Evolutionary conservation across 1,140 invertebrate genomes (phyloP), one percentile per base, ranked within the genome.

Genomic region (Polyergus mexicanus): DNA sequence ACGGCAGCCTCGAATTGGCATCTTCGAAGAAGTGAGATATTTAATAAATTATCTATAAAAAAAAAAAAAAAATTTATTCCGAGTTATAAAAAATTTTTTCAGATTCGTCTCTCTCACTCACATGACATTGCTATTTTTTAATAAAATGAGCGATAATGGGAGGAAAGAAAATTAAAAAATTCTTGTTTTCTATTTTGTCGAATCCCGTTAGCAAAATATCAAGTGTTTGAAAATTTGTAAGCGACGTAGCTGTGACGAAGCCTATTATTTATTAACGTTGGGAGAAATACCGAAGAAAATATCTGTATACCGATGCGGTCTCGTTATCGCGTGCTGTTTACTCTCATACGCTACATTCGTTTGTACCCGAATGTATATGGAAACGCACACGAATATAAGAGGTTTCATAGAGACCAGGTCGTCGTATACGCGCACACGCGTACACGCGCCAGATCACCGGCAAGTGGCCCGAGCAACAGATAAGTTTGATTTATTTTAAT

Each of bases 401-500:
- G 19, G 25, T 32, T 54, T 41, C 76, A 68, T n/a, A 16, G 66
- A 16, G 66, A 71, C 66, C 22, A 51, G 32, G 19, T 58, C 25
- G 68, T 60, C 25, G 68, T 60, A 13, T 22, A 47, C 76, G 51
- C 78, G n/a, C 47, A 60, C 65, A 81, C 68, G 78, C 63, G 69
- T 81, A 75, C 77, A 84, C 69, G 77, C 81, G 84, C 87, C 91
- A 90, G 90, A 92, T 92, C 92, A 91, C 84, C 88, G 85, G 91
- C 88, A 89, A 91, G 91, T 91, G 88, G 88, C 74, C 66, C 85
- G 90, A 88, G 90, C 90, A 92, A 91, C 90, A 94, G 93, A 94
- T 94, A 94, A 94, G 90, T 93, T 92, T 93, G 93, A 94, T 94
- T 94, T 94, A 94, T 94, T 92, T 94, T 93, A 92, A 93, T 94